phyloP scores from a whole-genome alignment of 2,888 invertebrate species.

The Drosophila fungiperda region DNA sequence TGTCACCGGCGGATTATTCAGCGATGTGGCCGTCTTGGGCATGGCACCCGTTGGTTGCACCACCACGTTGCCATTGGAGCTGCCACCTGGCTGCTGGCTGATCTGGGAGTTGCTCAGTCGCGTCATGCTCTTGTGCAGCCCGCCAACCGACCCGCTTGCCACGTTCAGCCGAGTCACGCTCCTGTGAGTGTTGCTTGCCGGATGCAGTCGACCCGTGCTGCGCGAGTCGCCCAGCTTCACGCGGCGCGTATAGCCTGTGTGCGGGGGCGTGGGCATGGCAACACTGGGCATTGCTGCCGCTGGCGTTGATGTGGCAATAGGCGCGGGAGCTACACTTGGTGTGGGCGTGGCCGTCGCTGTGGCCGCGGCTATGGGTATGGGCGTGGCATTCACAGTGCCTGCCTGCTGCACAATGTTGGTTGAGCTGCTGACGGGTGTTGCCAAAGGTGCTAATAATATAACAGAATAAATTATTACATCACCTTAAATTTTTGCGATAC shows the following conservation, averaged over 20 bases:
- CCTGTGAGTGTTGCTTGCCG: constrained; percentile 89
- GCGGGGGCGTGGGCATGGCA: constrained; percentile 82
- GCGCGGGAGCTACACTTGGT: constrained; percentile 41
- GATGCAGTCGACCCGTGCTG: constrained; percentile 90
- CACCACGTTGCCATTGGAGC: constrained; percentile 82
- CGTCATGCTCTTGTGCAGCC: constrained; percentile 93
- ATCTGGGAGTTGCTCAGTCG: constrained; percentile 92
- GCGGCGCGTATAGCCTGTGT: constrained; percentile 86
- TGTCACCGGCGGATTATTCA: constrained; percentile 82
- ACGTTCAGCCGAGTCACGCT: constrained; percentile 93
- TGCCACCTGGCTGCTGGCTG: constrained; percentile 86
- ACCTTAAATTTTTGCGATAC: not conserved
- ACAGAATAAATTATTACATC: not conserved
- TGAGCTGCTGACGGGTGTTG: constrained; percentile 41
- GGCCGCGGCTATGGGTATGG: constrained; percentile 33
- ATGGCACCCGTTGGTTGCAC: constrained; percentile 83
- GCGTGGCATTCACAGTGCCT: constrained; percentile 25
- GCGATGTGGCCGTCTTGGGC: constrained; percentile 66
- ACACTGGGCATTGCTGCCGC: constrained; percentile 32
- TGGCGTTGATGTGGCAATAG: constrained; percentile 60
- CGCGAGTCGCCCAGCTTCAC: constrained; percentile 91
- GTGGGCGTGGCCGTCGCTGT: constrained; percentile 43
- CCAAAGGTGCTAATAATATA: constrained; percentile 21
- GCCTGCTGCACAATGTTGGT: constrained; percentile 39
- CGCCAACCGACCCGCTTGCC: constrained; percentile 91